These are phyloP conservation scores for Timandra comae DNA, from an alignment of 2,888 invertebrate genomes.

Conservation along the genomic window DNA sequence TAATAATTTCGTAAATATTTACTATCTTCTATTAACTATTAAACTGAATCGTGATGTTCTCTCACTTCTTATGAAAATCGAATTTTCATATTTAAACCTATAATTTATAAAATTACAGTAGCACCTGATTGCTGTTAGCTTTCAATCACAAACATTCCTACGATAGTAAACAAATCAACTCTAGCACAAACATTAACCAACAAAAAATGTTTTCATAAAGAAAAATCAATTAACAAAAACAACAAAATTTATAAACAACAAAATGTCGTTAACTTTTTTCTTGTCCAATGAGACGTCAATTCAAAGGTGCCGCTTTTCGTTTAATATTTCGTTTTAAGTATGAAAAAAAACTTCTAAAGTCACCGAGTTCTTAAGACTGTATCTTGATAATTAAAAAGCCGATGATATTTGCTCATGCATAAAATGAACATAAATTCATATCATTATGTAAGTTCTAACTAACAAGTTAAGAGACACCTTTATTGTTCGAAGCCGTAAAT, in stretches of 20 bases:
- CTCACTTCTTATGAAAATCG: no score
- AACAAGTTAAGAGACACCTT: slow-evolving; percentile 23
- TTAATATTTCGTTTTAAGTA: slow-evolving; percentile 15
- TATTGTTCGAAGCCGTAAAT: slow-evolving; percentile 30
- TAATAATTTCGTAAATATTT: no score
- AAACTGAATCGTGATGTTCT: no score
- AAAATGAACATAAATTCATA: slow-evolving; percentile 51
- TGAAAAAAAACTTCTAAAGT: slow-evolving; percentile 17
- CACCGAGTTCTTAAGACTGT: slow-evolving; percentile 33
- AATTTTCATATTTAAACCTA: no score
- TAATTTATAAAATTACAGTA: no score
- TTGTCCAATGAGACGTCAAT: slow-evolving; percentile 12
- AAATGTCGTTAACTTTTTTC: slow-evolving; percentile 9
- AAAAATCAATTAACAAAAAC: slow-evolving; percentile 1
- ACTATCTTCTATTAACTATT: no score
- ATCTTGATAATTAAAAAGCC: slow-evolving; percentile 49
- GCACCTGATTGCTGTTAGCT: no score
- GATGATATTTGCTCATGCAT: slow-evolving; percentile 55
- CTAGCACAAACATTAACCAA: no score
- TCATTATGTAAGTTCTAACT: slow-evolving; percentile 30
- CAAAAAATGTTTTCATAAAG: no score
- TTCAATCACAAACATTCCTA: no score
- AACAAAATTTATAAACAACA: slow-evolving; percentile 1
- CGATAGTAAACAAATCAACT: no score
- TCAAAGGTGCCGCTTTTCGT: slow-evolving; percentile 20